phyloP scores from a whole-genome alignment of 2,888 invertebrate genomes.

The Siphlonurus alternatus region DNA sequence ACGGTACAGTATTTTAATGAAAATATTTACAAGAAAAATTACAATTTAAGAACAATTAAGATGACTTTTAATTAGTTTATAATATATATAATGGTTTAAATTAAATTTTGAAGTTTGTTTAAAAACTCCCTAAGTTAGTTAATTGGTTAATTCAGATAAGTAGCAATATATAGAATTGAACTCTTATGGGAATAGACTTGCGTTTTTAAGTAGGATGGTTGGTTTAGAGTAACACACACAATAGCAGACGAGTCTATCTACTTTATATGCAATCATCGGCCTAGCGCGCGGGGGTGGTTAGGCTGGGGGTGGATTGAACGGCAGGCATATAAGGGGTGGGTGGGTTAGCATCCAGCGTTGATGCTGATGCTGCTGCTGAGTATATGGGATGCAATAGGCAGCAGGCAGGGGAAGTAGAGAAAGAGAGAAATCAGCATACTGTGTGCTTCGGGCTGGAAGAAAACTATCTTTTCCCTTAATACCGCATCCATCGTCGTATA shows the following conservation, averaged over 20 bases:
- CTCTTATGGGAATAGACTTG: no score
- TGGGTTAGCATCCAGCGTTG: neutral
- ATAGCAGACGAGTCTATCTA: neutral
- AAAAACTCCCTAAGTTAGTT: no score
- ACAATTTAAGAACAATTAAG: no score
- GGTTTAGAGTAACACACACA: no score
- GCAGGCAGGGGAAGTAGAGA: neutral
- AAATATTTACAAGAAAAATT: no score
- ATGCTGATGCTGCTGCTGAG: neutral
- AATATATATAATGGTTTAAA: no score
- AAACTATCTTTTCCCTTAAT: neutral
- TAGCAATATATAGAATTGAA: no score
- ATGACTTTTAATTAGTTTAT: no score
- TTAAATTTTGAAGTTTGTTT: no score
- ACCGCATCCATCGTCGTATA: neutral
- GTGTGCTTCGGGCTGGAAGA: neutral
- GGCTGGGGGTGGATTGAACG: neutral
- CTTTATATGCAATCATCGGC: neutral
- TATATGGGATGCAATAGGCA: conserved; percentile 12
- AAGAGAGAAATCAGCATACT: neutral
- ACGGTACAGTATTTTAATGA: no score
- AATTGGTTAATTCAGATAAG: no score
- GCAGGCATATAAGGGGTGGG: neutral
- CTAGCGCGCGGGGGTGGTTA: neutral
- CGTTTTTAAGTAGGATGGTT: neutral